Percentiles rank a stretch among this genome's conserved stretches.
phyloP scores from a whole-genome alignment of 2,797 vertebrate genomes.

The Australoheros facetus region DNA sequence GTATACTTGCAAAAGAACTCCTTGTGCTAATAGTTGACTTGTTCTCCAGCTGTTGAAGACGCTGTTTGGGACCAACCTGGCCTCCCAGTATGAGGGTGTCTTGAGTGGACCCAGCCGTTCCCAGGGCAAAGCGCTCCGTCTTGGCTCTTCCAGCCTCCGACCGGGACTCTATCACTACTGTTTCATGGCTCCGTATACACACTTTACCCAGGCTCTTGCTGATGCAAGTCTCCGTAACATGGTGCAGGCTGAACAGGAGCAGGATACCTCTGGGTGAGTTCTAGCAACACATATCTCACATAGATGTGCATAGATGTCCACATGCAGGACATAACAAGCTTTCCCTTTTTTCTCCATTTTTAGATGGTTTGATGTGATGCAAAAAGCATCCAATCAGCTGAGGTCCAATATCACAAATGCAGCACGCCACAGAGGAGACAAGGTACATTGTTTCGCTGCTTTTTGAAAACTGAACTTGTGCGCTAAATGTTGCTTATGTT shows the following conservation, averaged over 20 bases:
- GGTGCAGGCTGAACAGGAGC: slow-evolving; percentile 95
- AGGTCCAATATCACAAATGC: slow-evolving; percentile 89
- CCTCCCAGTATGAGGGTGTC: slow-evolving; percentile 91
- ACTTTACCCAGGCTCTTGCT: slow-evolving; percentile 98
- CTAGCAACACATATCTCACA: neutral
- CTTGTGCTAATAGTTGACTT: neutral
- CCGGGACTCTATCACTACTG: slow-evolving; percentile 98
- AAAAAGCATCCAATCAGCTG: slow-evolving; percentile 93
- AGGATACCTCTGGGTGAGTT: slow-evolving; percentile 91
- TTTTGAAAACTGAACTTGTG: neutral
- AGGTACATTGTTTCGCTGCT: slow-evolving; percentile 78
- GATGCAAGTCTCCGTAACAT: slow-evolving; percentile 96
- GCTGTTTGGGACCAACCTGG: slow-evolving; percentile 96
- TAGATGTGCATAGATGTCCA: neutral
- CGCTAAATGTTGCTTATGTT: neutral
- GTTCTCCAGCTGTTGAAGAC: slow-evolving; percentile 89
- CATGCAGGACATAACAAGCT: neutral
- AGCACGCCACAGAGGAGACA: slow-evolving; percentile 92
- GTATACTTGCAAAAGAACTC: neutral
- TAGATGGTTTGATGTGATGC: slow-evolving; percentile 97
- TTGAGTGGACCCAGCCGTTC: slow-evolving; percentile 89
- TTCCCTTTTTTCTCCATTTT: neutral
- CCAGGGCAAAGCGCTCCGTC: slow-evolving; percentile 92
- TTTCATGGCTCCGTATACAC: slow-evolving; percentile 99
- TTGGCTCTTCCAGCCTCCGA: slow-evolving; percentile 91